Percentiles rank a stretch among this genome's conserved stretches.
Evolutionary conservation across 2,113 vertebrate species (phyloP).

Genomic region (Sciurus niger): DNA sequence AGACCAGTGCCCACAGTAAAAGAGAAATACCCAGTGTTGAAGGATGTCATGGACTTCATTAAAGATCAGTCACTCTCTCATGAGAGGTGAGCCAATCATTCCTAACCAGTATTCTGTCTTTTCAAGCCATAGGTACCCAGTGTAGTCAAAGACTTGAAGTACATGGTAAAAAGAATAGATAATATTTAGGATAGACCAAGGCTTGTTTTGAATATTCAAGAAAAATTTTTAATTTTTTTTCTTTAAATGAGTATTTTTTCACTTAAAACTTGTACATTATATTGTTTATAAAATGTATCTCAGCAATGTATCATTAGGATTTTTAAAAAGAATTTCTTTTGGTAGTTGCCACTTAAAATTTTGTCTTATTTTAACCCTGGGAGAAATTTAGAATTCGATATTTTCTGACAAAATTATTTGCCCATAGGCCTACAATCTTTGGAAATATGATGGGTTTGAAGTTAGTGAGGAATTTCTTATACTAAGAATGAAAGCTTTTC

Average conservation of each 20-base stretch:
- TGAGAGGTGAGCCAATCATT: conserved; percentile 89
- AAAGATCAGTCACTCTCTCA: conserved; percentile 95
- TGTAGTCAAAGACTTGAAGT: not conserved
- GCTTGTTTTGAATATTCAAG: conserved; percentile 44
- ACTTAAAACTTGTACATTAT: not conserved
- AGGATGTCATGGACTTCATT: conserved; percentile 94
- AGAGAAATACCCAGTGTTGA: conserved; percentile 94
- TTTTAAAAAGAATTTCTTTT: conserved; percentile 3
- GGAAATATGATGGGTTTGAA: conserved; percentile 6
- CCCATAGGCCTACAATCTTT: not conserved
- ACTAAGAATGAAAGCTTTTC: conserved; percentile 44
- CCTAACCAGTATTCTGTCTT: not conserved
- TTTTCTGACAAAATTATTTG: conserved; percentile 58
- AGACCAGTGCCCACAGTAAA: conserved; percentile 91
- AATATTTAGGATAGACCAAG: not conserved
- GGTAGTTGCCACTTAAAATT: conserved; percentile 4
- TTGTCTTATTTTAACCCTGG: conserved; percentile 23
- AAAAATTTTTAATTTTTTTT: not conserved
- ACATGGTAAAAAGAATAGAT: not conserved
- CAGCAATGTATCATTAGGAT: not conserved
- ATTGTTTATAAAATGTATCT: not conserved
- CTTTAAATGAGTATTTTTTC: conserved; percentile 23
- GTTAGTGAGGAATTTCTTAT: conserved; percentile 50
- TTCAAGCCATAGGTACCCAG: not conserved
- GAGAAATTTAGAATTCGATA: conserved; percentile 53